Percentiles rank a stretch among this genome's conserved stretches.
Evolutionary conservation across 2,113 vertebrate genomes (phyloP).

Genomic region (Chaetura pelagica): DNA sequence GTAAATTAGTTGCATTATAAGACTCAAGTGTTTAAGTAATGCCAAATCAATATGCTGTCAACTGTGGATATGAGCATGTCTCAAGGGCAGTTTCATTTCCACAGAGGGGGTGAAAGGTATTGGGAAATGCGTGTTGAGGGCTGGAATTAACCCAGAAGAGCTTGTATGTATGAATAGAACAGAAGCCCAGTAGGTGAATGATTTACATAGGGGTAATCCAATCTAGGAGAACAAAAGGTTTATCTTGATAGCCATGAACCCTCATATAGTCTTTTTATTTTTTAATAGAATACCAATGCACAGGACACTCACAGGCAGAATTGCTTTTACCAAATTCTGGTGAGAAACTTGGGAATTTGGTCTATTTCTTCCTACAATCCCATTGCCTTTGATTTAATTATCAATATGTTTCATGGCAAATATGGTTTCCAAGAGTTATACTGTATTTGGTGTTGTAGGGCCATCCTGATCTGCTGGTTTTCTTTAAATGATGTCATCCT

Average conservation of each 20-base stretch:
- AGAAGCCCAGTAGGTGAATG: background rate
- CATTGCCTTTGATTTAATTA: background rate
- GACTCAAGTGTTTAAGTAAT: background rate
- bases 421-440: background rate
- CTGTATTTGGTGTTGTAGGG: no score
- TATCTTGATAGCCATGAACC: background rate
- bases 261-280: background rate
- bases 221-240: background rate
- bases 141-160: background rate
- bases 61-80: background rate
- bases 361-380: background rate
- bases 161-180: background rate
- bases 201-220: background rate
- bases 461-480: no score
- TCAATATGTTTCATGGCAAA: background rate
- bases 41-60: slow-evolving; percentile 46
- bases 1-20: slow-evolving; percentile 26
- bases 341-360: background rate
- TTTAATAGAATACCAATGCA: background rate
- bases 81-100: slow-evolving; percentile 28
- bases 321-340: background rate
- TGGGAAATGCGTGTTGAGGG: background rate
- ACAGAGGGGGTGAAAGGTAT: background rate
- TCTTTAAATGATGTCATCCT: no score
- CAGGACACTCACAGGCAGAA: background rate